Evolutionary conservation across 2,888 invertebrate species (phyloP).

Genomic region (Oligia strigilis): DNA sequence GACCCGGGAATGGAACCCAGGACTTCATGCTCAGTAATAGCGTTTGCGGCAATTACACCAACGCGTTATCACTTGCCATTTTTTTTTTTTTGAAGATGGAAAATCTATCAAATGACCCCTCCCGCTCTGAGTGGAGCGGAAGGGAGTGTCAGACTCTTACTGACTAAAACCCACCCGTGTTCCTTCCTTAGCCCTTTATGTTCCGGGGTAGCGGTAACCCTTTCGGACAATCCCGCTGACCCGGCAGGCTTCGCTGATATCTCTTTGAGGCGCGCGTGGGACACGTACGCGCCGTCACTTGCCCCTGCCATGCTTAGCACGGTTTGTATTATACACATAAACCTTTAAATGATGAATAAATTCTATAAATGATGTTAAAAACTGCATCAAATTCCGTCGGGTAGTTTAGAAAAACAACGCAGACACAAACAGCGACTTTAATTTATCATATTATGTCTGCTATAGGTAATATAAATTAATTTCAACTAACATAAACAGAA

Average conservation of each 20-base stretch:
- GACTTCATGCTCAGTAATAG: background rate
- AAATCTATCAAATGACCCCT: too few relatives aligned
- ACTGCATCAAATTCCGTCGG: background rate
- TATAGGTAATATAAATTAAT: background rate
- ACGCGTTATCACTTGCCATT: background rate
- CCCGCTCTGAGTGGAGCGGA: too few relatives aligned
- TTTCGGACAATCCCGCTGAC: too few relatives aligned
- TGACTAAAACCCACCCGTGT: too few relatives aligned
- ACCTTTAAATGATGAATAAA: background rate
- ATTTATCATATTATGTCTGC: too few relatives aligned
- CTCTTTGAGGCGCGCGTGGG: too few relatives aligned
- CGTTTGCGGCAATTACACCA: background rate
- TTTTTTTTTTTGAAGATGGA: too few relatives aligned
- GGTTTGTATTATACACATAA: background rate
- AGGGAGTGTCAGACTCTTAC: too few relatives aligned
- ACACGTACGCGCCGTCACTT: background rate
- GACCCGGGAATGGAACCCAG: background rate
- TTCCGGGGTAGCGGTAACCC: too few relatives aligned
- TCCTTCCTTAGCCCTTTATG: too few relatives aligned
- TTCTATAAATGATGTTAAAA: background rate
- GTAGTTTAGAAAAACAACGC: background rate
- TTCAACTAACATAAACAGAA: background rate
- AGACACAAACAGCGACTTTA: background rate
- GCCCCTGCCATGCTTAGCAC: background rate
- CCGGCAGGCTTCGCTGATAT: too few relatives aligned